Evolutionary conservation across 2,888 invertebrate genomes (phyloP).

Genomic region (Herminia tarsipennalis): DNA sequence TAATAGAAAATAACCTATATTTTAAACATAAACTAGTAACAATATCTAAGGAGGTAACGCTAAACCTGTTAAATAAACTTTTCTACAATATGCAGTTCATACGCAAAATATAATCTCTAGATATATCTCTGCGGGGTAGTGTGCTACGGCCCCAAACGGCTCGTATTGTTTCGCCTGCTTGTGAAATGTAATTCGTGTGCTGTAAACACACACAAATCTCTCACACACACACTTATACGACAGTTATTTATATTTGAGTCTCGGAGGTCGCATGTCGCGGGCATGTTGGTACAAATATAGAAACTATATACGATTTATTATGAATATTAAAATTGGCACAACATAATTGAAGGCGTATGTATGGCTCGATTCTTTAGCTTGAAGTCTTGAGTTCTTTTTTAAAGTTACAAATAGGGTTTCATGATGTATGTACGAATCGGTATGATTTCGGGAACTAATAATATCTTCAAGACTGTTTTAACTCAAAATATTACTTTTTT

Average conservation of each 20-base stretch:
- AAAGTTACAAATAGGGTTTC: background rate
- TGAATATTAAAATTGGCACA: conserved; percentile 46
- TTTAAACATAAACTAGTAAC: no score
- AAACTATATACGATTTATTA: conserved; percentile 48
- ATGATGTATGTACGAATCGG: no score
- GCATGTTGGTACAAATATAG: conserved; percentile 59
- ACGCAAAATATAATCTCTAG: conserved; percentile 13
- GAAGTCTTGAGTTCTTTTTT: background rate
- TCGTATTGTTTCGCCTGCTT: conserved; percentile 76
- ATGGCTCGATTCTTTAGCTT: conserved; percentile 6
- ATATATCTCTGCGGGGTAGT: conserved; percentile 43
- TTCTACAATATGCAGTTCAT: no score
- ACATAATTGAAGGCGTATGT: conserved; percentile 36
- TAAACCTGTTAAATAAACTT: no score
- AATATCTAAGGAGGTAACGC: no score
- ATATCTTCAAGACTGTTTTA: no score
- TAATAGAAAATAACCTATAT: no score
- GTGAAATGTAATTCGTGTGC: conserved; percentile 72
- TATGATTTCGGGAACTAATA: no score
- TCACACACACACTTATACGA: conserved; percentile 49
- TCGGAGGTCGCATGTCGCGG: conserved; percentile 68
- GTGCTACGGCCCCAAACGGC: conserved; percentile 42
- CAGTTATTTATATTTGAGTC: conserved; percentile 70
- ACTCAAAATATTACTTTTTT: no score
- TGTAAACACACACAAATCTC: conserved; percentile 66